Base-by-base conservation (phyloP, 2,888 invertebrate genomes). In the Brachypalpus laphriformis region DNA sequence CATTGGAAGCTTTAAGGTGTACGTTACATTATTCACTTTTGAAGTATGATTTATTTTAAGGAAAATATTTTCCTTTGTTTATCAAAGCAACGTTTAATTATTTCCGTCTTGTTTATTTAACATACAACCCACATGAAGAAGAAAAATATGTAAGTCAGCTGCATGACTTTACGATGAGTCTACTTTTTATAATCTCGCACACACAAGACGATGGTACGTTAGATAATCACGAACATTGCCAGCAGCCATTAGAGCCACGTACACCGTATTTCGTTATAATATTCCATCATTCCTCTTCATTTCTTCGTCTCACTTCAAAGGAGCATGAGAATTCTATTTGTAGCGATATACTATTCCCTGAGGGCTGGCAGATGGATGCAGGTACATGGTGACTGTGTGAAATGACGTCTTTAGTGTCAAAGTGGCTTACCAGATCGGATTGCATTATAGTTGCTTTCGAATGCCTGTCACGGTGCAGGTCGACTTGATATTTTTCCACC, bases 341-440 rank as follows among this genome's bases (percentile, higher is more conserved):
- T 25, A 11, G 37, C 7, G 11, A 51, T 51, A 34, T 25, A 6
- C 5, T 14, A 22, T n/a, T 22, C 49, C 65, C 65, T 9, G 16
- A 31, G 31, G 31, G 9, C 5, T 16, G 6, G 14, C n/a, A 5
- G 5, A 28, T 45, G 9, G 16, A 37, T n/a, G n/a, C 3, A 18
- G 7, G 18, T n/a, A 57, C 40, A 56, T 3, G 1, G 18, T 42
- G 18, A 40, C 9, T 37, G 40, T 54, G 16, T 37, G 51, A 37
- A 22, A 51, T 51, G 51, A 37, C 34, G 49, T 28, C 61, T 40
- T 25, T 22, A 71, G 37, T 61, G 72, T 51, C 72, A 61, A 51
- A 72, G 72, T 72, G 61, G 72, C 61, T 72, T 51, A 72, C 61
- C 61, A 31, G 59, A 34, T 57, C 18, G 28, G 37, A 54, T 56